Evolutionary conservation across 1,140 invertebrate genomes (phyloP), one percentile per base, ranked within the genome.

Genomic region (Dendroctonus valens): DNA sequence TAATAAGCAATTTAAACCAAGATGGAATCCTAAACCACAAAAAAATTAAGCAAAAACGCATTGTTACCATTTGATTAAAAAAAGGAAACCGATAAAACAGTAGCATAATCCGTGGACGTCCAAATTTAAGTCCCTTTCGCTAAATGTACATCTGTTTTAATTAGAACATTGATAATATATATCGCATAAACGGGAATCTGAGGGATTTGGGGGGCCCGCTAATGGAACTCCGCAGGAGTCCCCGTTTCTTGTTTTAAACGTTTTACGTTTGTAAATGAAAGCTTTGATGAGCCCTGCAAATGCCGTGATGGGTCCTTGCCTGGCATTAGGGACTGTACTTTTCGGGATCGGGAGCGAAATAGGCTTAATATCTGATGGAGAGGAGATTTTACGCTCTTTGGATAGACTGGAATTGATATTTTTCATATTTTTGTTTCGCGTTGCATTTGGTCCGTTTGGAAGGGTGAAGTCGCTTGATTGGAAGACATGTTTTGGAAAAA

Each of bases 201-300:
- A 41, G 59, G 62, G 54, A 58, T 65, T 65, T 65, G 8, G 48
- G 49, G 38, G 41, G 26, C 8, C 53, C 62, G 62, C 48, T 65
- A 65, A 65, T 65, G 62, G 62, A 65, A 49, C 62, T 65, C 62
- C 53, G 38, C 54, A 38, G 62, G 62, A 48, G 54, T 40, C 49
- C 37, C 51, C 62, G 9, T 44, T 7, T 49, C 44, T 58, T 58
- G 40, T 41, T 65, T 65, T 65, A 58, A 65, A 44, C 62, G 62
- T 65, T 65, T 64, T 64, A 64, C 61, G 61, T 64, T 64, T 65
- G 62, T 58, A 65, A 65, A 65, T 65, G 62, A 65, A 58, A 58
- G 62, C 62, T 50, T 57, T 65, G 50, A 54, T 55, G 44, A 46
- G 26, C 51, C 8, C 42, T 48, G 7, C 52, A 44, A 62, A 62